Conservation (phyloP, 1,140 invertebrate genomes). For the Centruroides vittatus region DNA sequence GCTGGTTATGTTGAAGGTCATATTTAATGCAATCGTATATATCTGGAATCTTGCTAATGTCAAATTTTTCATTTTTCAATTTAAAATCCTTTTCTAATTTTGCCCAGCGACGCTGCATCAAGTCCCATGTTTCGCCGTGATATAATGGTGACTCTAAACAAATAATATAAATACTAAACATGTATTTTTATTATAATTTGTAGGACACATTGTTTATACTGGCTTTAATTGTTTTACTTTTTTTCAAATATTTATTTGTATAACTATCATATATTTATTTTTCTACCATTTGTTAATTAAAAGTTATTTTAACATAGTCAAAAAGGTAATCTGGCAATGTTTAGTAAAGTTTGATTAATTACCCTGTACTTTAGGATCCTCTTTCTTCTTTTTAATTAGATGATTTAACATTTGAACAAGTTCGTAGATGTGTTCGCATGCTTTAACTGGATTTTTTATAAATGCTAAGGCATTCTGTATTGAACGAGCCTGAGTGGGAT, state of each 20-base stretch:
- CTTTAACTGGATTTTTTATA: conserved; percentile 89
- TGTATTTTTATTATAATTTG: too few species aligned
- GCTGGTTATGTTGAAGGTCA: conserved; percentile 95
- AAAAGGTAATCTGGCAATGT: too few species aligned
- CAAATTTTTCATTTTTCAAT: conserved; percentile 75
- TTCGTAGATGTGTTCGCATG: conserved; percentile 76
- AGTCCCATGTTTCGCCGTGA: conserved; percentile 97
- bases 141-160: conserved; percentile 71
- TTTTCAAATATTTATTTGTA: too few species aligned
- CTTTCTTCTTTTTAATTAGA: conserved; percentile 62
- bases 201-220: too few species aligned
- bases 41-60: conserved; percentile 98
- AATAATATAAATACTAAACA: too few species aligned
- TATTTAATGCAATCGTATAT: conserved; percentile 99
- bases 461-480: conserved; percentile 72
- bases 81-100: conserved; percentile 99
- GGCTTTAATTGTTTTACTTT: too few species aligned
- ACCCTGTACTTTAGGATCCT: conserved; percentile 47
- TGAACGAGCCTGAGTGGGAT: conserved; percentile 69
- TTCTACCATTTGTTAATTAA: too few species aligned
- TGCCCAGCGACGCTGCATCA: conserved; percentile 94
- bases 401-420: conserved; percentile 73
- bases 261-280: too few species aligned
- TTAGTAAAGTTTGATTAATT: background rate
- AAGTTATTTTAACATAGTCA: too few species aligned